Evolutionary conservation across 2,888 invertebrate species (phyloP).

Genomic region (Cheilosia grossa): DNA sequence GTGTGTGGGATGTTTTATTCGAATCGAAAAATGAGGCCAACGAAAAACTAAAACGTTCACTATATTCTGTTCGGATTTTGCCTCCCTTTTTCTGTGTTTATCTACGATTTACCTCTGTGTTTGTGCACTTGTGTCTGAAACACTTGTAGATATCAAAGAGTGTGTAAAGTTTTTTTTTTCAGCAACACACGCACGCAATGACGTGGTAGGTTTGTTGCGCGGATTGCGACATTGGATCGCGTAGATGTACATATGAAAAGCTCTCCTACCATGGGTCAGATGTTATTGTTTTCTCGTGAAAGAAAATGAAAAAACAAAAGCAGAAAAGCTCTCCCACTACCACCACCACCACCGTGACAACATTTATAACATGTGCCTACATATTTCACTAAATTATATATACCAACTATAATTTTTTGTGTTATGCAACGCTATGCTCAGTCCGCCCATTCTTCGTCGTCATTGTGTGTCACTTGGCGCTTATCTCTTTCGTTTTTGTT

Average conservation of each 20-base stretch:
- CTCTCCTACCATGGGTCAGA: slow-evolving; percentile 48
- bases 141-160: slow-evolving; percentile 65
- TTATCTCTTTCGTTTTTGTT: slow-evolving; percentile 40
- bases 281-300: slow-evolving; percentile 30
- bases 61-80: slow-evolving; percentile 30
- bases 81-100: slow-evolving; percentile 32
- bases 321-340: slow-evolving; percentile 42
- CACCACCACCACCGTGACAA: background rate
- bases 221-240: slow-evolving; percentile 51
- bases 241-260: slow-evolving; percentile 31
- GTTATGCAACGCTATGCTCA: slow-evolving; percentile 66
- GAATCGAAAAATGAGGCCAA: slow-evolving; percentile 58
- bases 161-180: slow-evolving; percentile 6
- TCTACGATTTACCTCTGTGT: slow-evolving; percentile 15
- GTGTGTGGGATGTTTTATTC: slow-evolving; percentile 30
- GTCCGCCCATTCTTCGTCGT: slow-evolving; percentile 43
- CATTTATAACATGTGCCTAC: background rate
- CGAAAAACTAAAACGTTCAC: slow-evolving; percentile 32
- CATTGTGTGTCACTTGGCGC: slow-evolving; percentile 57
- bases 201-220: slow-evolving; percentile 52
- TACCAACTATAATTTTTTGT: slow-evolving; percentile 8
- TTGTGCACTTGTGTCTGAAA: slow-evolving; percentile 40
- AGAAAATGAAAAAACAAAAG: slow-evolving; percentile 1
- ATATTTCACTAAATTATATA: slow-evolving; percentile 37
- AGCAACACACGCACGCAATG: slow-evolving; percentile 63